Percentiles rank a stretch among this genome's conserved stretches.
phyloP scores from a whole-genome alignment of 2,797 vertebrate genomes.

The Muraenolepis orangiensis region DNA sequence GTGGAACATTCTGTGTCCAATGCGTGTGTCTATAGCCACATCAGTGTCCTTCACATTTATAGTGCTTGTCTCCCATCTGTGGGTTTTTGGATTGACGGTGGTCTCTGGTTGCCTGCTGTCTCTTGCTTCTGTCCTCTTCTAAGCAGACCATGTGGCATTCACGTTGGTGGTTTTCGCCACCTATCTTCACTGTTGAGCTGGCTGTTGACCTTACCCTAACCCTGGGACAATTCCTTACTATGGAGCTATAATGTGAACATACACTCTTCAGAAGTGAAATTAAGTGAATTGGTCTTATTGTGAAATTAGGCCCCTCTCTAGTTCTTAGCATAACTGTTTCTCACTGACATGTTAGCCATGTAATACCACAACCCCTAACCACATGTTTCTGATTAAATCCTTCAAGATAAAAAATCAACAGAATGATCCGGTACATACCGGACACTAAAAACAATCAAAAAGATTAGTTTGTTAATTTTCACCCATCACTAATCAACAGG shows the following conservation, averaged over 20 bases:
- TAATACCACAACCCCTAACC: no score
- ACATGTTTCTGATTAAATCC: no score
- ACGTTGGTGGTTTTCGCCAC: background rate
- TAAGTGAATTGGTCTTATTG: no score
- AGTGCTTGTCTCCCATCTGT: background rate
- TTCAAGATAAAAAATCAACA: no score
- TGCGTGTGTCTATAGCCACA: background rate
- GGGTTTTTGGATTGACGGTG: background rate
- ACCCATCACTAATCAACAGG: no score
- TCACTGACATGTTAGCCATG: background rate
- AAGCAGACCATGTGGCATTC: background rate
- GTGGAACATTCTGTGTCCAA: background rate
- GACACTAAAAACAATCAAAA: no score
- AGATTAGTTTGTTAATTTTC: no score
- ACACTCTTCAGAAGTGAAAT: background rate
- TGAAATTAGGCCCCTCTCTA: no score
- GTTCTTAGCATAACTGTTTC: no score
- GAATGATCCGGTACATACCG: no score
- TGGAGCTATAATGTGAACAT: background rate
- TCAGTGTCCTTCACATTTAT: background rate
- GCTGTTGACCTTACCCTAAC: no score
- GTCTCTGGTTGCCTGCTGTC: background rate
- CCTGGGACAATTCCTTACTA: background rate
- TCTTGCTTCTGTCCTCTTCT: background rate
- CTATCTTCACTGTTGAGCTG: background rate